Evolutionary conservation across 2,888 invertebrate species (phyloP).

Genomic region (Lacanobia wlatinum): DNA sequence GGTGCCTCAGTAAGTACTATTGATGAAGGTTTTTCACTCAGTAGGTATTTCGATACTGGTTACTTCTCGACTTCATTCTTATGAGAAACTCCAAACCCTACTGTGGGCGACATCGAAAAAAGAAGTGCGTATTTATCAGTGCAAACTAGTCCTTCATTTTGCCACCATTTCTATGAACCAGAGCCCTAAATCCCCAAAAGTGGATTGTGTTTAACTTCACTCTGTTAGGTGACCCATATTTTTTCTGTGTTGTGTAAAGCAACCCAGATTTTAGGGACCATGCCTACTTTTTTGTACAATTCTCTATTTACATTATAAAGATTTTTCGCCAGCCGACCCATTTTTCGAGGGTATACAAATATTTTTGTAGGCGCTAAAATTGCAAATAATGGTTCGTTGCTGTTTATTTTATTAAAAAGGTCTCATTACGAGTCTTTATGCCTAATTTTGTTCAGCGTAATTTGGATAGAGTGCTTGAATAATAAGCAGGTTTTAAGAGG

Average conservation of each 20-base stretch:
- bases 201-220: constrained; percentile 29
- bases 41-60: no score
- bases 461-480: constrained; percentile 2
- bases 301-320: constrained; percentile 24
- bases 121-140: background rate
- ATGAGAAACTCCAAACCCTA: no score
- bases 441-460: constrained; percentile 5
- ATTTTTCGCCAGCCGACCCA: constrained; percentile 25
- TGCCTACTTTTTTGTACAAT: constrained; percentile 24
- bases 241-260: constrained; percentile 24
- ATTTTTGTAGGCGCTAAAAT: constrained; percentile 33
- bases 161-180: background rate
- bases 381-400: constrained; percentile 26
- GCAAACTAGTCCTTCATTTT: constrained; percentile 15
- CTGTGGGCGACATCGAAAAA: background rate
- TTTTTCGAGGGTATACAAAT: constrained; percentile 43
- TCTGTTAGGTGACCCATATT: constrained; percentile 40
- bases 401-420: constrained; percentile 37
- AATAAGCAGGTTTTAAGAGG: background rate
- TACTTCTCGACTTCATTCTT: no score
- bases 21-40: no score
- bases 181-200: constrained; percentile 24
- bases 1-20: no score
- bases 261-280: constrained; percentile 26
- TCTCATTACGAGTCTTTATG: background rate